Evolutionary conservation across 2,888 invertebrate species (phyloP).

Genomic region (Fissipunctia ypsillon): DNA sequence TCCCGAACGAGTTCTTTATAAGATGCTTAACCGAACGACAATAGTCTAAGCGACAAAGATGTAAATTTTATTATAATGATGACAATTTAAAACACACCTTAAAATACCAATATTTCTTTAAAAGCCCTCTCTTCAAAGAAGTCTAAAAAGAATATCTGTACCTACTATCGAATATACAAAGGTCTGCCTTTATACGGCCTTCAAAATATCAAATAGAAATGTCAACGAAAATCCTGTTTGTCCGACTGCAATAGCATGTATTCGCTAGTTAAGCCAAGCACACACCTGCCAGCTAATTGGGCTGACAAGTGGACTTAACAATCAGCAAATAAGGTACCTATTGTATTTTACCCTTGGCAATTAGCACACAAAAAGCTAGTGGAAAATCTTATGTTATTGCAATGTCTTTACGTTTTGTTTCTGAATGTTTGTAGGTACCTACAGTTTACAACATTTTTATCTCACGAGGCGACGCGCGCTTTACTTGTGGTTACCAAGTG

Average conservation of each 20-base stretch:
- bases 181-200: not conserved
- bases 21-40: too few relatives aligned
- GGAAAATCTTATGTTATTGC: not conserved
- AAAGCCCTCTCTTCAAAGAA: not conserved
- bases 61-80: too few relatives aligned
- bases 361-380: slow-evolving; percentile 9
- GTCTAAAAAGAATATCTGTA: too few relatives aligned
- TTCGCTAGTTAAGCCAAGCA: slow-evolving; percentile 48
- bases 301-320: slow-evolving; percentile 37
- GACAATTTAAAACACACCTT: too few relatives aligned
- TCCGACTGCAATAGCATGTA: slow-evolving; percentile 19
- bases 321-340: slow-evolving; percentile 33
- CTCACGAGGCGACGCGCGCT: too few relatives aligned
- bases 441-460: too few relatives aligned
- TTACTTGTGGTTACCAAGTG: too few relatives aligned
- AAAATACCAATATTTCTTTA: not conserved
- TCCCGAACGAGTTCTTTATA: not conserved
- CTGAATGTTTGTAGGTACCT: not conserved
- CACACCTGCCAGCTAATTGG: slow-evolving; percentile 48
- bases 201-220: slow-evolving; percentile 24
- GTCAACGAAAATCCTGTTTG: slow-evolving; percentile 17
- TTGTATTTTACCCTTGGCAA: slow-evolving; percentile 27
- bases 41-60: too few relatives aligned
- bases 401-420: not conserved
- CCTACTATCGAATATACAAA: not conserved